Base-by-base conservation (phyloP, 2,797 vertebrate genomes). In the Poeciliopsis turneri region DNA sequence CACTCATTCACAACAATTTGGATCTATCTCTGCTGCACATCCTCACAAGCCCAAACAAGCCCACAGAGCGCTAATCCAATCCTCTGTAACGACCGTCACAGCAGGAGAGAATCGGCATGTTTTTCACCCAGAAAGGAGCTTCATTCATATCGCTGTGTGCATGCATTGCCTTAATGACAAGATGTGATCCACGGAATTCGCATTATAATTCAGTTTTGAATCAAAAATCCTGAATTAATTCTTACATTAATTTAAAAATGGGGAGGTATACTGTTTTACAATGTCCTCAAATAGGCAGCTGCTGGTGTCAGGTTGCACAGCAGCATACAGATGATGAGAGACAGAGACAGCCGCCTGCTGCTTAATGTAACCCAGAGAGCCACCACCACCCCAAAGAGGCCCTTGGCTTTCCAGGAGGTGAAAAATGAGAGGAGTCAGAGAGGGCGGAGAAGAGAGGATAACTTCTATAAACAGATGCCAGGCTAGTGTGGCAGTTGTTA, bases 31-130 rank as follows among this genome's bases (percentile, higher is more conserved):
- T 76, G 59, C 80, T 79, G 80, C 84, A 84, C 84, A 84, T 82
- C 82, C 76, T 43, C 81, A 69, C 92, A 90, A 83, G 92, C 77
- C 90, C 75, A 81, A 77, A 81, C 92, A 92, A 68, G 92, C 84
- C 88, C 87, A 81, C 86, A 78, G 83, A 59, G 83, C 20, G 12
- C 82, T 85, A 90, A 91, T 92, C 82, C 84, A 90, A 91, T 89
- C 87, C 90, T 75, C 82, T 86, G 82, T 83, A 90, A 88, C 91
- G 92, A 93, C 89, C 93, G 88, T 91, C 87, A 86, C 87, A 84
- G 46, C 53, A 51, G 59, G 78, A 73, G 69, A 85, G 39, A 72
- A 75, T 47, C 8, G 23, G 78, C 82, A 83, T 76, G 81, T 45
- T 83, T 80, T 81, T 51, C 10, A 0, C 68, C 25, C 55, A 78